Base-by-base conservation (phyloP, 2,888 invertebrate genomes). In the Ochropleura plecta region DNA sequence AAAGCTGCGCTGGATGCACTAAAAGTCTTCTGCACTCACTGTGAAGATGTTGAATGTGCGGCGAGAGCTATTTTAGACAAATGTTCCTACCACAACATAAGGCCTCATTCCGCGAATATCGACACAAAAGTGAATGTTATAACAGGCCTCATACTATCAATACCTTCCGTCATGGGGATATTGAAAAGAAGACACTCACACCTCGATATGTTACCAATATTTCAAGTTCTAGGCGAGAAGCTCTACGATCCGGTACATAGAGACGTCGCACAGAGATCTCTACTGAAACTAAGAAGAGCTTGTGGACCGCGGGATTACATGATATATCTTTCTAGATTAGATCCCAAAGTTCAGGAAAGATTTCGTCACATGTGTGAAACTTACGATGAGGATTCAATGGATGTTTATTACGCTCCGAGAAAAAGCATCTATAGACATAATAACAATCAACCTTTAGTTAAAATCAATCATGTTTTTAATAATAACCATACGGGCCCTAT, bases 1-100 rank as follows among this genome's bases (percentile, higher is more conserved):
- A 98, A 98, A 93, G 98, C 98, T 10, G 98, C 98, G 0, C 93
- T 98, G 51, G 98, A 98, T 88, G 97, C 98, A 1, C 93, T 98
- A 8, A 97, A 98, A 86, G 97, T 97, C 42, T 98, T 98, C 91
- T 96, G 98, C 59, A 95, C 97, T 9, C 97, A 98, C 89, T 98
- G 98, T 69, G 97, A 97, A 48, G 97, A 97, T 85, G 97, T 97
- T 0, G 98, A 98, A 84, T 97, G 97, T 72, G 97, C 98, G 30
- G 96, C 98, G 40, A 94, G 97, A 74, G 97, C 97, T 65, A 96
- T 98, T 74, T 94, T 98, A 68, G 97, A 97, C 78, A 97, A 97
- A 81, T 98, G 98, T n/a, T 95, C 98, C 1, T 97, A 97, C 83
- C 97, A 96, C 81, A 97, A 97, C 86, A 96, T 97, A 48, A 89